Percentiles rank a stretch among this genome's conserved stretches.
phyloP scores from a whole-genome alignment of 2,113 vertebrate genomes.

The Tragulus kanchil region DNA sequence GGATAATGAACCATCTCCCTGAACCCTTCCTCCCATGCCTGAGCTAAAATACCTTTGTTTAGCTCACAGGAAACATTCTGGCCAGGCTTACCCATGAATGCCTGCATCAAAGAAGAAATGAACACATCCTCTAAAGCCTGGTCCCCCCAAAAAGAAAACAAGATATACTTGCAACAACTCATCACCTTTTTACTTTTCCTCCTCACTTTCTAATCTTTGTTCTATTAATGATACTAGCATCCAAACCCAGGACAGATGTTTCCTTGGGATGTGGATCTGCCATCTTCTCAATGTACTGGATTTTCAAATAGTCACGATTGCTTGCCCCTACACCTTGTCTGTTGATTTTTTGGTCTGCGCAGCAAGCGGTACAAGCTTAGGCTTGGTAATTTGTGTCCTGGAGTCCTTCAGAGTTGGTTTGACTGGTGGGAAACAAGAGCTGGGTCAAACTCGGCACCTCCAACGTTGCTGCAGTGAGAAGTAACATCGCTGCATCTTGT shows the following conservation, averaged over 20 bases:
- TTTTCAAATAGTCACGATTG: not conserved
- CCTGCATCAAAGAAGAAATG: not conserved
- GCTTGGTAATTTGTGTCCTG: not conserved
- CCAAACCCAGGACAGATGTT: not conserved
- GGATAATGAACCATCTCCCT: not conserved
- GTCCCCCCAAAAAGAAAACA: no score
- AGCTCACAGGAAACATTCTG: not conserved
- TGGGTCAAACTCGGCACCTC: no score
- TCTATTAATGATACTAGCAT: not conserved
- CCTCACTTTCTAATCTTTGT: not conserved
- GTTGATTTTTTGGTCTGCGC: not conserved
- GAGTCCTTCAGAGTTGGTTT: no score
- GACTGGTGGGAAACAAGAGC: no score
- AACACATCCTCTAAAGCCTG: not conserved
- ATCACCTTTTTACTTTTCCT: not conserved
- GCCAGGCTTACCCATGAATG: not conserved
- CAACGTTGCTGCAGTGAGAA: no score
- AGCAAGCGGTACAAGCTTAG: no score
- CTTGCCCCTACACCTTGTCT: not conserved
- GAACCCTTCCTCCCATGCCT: not conserved
- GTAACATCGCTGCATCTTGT: no score
- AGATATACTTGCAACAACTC: not conserved
- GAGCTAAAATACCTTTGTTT: not conserved
- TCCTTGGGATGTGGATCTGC: accelerated
- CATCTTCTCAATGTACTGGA: not conserved